Percentiles rank a stretch among this genome's conserved stretches.
Evolutionary conservation across 2,113 vertebrate species (phyloP).

Genomic region (Trogon surrucura): DNA sequence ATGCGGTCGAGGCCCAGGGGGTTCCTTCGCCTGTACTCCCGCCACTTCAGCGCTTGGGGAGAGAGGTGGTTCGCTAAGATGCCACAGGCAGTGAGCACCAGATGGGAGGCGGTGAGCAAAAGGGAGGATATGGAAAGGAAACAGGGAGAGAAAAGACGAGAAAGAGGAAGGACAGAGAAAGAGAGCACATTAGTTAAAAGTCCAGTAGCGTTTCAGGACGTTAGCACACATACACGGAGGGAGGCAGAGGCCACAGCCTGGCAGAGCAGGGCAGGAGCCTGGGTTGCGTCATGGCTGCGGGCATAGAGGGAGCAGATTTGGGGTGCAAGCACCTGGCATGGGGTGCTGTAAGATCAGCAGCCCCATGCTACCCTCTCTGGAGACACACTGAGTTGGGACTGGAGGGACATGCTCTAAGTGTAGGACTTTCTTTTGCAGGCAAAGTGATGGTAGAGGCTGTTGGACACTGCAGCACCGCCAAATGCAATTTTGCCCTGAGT

Average conservation of each 20-base stretch:
- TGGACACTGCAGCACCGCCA: background rate
- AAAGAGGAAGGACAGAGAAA: background rate
- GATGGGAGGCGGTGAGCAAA: background rate
- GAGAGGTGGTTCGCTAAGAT: constrained; percentile 91
- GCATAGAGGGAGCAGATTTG: background rate
- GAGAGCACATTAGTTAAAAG: constrained; percentile 31
- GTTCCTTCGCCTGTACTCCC: constrained; percentile 93
- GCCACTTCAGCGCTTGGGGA: constrained; percentile 96
- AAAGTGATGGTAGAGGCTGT: background rate
- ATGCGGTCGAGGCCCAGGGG: constrained; percentile 86
- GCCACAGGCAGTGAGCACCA: background rate
- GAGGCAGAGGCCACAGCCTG: background rate
- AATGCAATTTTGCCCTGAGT: background rate
- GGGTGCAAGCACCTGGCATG: background rate
- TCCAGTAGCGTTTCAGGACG: background rate
- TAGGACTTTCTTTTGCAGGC: background rate
- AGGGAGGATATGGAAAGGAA: background rate
- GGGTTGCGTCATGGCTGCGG: background rate
- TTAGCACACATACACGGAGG: background rate
- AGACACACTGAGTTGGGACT: background rate
- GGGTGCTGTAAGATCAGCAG: background rate
- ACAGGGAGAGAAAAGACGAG: background rate
- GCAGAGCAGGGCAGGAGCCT: background rate
- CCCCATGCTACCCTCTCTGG: background rate
- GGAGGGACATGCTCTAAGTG: background rate